phyloP scores from a whole-genome alignment of 2,797 vertebrate genomes.

The Amniataba percoides region DNA sequence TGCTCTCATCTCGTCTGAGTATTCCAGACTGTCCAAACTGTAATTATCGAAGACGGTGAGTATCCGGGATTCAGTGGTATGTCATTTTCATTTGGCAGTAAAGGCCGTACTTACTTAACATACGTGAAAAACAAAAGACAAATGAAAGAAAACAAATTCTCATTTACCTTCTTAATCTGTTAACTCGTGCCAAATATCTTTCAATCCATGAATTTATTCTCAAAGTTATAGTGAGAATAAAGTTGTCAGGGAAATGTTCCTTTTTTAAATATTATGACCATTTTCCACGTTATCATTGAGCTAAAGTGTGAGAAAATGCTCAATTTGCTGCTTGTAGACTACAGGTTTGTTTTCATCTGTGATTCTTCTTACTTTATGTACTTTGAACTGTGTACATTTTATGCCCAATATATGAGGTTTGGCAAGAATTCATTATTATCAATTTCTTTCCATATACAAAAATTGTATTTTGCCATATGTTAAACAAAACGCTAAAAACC shows the following conservation, averaged over 20 bases:
- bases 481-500: neutral
- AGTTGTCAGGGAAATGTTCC: neutral
- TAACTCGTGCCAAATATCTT: neutral
- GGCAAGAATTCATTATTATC: neutral
- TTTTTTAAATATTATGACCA: too few species aligned
- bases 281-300: neutral
- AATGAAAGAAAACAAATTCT: neutral
- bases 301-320: neutral
- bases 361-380: neutral
- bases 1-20: conserved; percentile 94
- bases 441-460: neutral
- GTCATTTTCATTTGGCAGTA: neutral
- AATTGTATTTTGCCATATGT: neutral
- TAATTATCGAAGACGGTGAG: conserved; percentile 95
- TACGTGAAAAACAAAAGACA: neutral
- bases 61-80: conserved; percentile 12
- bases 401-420: neutral
- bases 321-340: neutral
- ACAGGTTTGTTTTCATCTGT: neutral
- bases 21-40: conserved; percentile 99
- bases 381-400: neutral
- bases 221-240: too few species aligned
- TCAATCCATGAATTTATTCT: neutral
- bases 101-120: neutral
- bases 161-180: neutral